Evolutionary conservation across 2,888 invertebrate species (phyloP), one percentile per base, ranked within the genome.

Genomic region (Pseudococcus longispinus): DNA sequence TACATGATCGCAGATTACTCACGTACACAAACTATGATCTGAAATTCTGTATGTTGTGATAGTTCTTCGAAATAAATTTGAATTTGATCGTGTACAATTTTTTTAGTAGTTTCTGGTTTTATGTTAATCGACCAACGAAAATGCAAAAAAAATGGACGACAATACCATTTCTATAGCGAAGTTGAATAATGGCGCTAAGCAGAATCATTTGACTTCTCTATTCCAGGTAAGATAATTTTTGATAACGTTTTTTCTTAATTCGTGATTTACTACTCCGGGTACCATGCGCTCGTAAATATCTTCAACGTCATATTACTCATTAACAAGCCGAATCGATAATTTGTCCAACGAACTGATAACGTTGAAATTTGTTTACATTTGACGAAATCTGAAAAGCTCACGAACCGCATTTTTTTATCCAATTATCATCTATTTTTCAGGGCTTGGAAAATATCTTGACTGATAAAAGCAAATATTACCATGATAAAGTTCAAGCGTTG

Each of bases 401-500:
- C 11, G 8, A 26, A 70, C 11, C 23, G n/a, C 6, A 37, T 70
- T 37, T 74, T 42, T 29, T n/a, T n/a, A n/a, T n/a, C n/a, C 37
- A 70, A 18, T 8, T 11, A 29, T 13, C 26, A 29, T 0, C 86
- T 88, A 88, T 85, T 85, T 91, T 90, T 60, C 90, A 91, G 91
- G 91, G 91, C 90, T 90, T 91, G 89, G 91, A 91, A 90, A 90
- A 90, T 89, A 90, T 91, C 89, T 89, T 92, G 90, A 91, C 90
- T 90, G 91, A 92, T 90, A 90, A 90, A 89, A 91, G 91, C 89
- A 91, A 91, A 89, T 91, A 91, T 88, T 92, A 91, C 90, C 90
- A 89, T 89, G 91, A 91, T 90, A 91, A 91, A 90, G 91, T 91
- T 89, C 90, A 90, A 89, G 90, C 91, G 89, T 90, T 92, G 89